Conservation (phyloP, 2,888 invertebrate genomes). For the Ochropacha duplaris region DNA sequence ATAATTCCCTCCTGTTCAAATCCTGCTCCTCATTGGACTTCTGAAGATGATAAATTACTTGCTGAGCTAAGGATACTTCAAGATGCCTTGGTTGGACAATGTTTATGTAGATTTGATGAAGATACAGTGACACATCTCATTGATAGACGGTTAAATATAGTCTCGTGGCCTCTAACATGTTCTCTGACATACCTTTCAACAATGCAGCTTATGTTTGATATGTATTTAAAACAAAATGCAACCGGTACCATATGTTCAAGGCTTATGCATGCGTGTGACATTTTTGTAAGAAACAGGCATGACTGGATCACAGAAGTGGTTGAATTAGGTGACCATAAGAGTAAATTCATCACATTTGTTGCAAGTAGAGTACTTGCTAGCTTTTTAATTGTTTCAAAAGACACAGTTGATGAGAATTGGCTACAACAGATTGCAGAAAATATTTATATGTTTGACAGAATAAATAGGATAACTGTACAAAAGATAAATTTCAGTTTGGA, state of each 20-base stretch:
- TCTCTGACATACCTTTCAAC: slow-evolving; percentile 91
- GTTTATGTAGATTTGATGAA: slow-evolving; percentile 90
- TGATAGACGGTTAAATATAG: slow-evolving; percentile 82
- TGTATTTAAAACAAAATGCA: slow-evolving; percentile 92
- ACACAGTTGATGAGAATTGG: slow-evolving; percentile 91
- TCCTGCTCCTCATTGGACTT: slow-evolving; percentile 59
- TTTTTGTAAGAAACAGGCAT: slow-evolving; percentile 90
- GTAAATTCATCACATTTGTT: slow-evolving; percentile 91
- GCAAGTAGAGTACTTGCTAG: slow-evolving; percentile 91
- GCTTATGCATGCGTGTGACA: slow-evolving; percentile 91
- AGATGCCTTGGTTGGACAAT: slow-evolving; percentile 87
- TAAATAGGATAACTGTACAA: slow-evolving; percentile 85
- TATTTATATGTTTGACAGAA: slow-evolving; percentile 85
- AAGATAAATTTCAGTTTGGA: slow-evolving; percentile 93
- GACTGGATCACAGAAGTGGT: slow-evolving; percentile 93
- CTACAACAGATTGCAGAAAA: slow-evolving; percentile 89
- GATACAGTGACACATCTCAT: slow-evolving; percentile 87
- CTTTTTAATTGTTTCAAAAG: slow-evolving; percentile 92
- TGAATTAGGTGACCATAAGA: slow-evolving; percentile 89
- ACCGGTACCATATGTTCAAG: slow-evolving; percentile 92
- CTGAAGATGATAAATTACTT: slow-evolving; percentile 67
- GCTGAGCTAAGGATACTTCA: slow-evolving; percentile 84
- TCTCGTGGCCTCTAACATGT: slow-evolving; percentile 72
- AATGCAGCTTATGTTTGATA: slow-evolving; percentile 91
- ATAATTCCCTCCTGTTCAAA: slow-evolving; percentile 73